A percentile compares a stretch with the other conserved stretches of the same genome.
These are phyloP conservation scores for Amblyteles armatorius DNA, from an alignment of 2,888 invertebrate species.

Conservation along the genomic window DNA sequence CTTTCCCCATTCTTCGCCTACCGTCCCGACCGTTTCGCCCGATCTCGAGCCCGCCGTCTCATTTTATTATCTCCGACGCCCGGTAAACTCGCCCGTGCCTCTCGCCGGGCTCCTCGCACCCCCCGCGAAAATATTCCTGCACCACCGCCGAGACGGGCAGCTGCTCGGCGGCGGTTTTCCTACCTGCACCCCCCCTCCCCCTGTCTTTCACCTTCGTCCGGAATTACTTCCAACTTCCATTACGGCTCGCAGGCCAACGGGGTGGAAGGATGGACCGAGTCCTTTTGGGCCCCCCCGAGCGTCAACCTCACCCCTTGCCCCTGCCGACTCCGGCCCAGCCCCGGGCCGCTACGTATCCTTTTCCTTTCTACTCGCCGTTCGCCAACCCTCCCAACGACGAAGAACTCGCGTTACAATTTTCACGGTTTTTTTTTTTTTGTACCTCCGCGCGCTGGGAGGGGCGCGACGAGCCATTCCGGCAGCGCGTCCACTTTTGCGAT, in stretches of 20 bases:
- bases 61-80: constrained; percentile 53
- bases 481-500: constrained; percentile 6
- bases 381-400: constrained; percentile 18
- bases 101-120: constrained; percentile 69
- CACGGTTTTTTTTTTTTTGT: too few species aligned
- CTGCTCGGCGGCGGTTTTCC: not conserved
- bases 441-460: not conserved
- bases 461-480: constrained; percentile 11
- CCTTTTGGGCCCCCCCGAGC: constrained; percentile 29
- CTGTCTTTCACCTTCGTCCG: constrained; percentile 39
- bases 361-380: constrained; percentile 31
- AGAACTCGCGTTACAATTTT: constrained; percentile 13
- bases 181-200: not conserved
- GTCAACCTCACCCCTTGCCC: not conserved
- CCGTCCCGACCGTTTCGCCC: constrained; percentile 10
- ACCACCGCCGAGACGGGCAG: not conserved
- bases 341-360: constrained; percentile 56
- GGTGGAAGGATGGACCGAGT: constrained; percentile 14
- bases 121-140: constrained; percentile 73
- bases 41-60: constrained; percentile 30
- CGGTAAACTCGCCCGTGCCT: constrained; percentile 66
- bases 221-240: constrained; percentile 45
- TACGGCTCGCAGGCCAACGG: constrained; percentile 19
- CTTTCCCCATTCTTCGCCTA: constrained; percentile 28
- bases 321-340: constrained; percentile 56